Conservation (phyloP, 2,113 vertebrate genomes). For the Peromyscus polionotus region DNA sequence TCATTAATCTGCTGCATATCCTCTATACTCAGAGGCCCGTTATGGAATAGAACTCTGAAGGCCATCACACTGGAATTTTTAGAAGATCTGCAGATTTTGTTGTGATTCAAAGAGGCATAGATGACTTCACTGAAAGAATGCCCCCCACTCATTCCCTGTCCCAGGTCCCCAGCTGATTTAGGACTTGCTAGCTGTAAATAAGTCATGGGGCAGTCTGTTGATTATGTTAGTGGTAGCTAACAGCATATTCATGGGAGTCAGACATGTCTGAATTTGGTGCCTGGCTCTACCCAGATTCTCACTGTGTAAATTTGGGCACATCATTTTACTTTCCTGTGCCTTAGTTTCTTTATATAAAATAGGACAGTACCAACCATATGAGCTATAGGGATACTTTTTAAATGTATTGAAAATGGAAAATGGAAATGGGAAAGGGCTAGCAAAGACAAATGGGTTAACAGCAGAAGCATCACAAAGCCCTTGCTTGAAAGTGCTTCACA, state of each 20-base stretch:
- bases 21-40: neutral
- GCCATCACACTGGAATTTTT: neutral
- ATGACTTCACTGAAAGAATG: neutral
- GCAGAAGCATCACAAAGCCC: neutral
- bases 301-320: neutral
- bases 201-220: neutral
- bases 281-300: neutral
- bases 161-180: neutral
- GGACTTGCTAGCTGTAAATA: neutral
- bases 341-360: neutral
- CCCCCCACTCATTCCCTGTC: neutral
- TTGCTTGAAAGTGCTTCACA: neutral
- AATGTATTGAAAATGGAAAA: neutral
- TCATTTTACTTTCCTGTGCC: neutral
- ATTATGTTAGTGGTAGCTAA: neutral
- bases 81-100: neutral
- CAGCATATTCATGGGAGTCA: neutral
- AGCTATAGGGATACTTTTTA: neutral
- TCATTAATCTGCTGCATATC: neutral
- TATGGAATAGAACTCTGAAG: neutral
- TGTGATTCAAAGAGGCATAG: neutral
- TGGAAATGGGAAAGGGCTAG: neutral
- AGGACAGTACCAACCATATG: neutral
- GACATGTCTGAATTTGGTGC: neutral
- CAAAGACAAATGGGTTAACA: neutral